Conservation (phyloP, 2,113 vertebrate genomes). For the Meles meles region DNA sequence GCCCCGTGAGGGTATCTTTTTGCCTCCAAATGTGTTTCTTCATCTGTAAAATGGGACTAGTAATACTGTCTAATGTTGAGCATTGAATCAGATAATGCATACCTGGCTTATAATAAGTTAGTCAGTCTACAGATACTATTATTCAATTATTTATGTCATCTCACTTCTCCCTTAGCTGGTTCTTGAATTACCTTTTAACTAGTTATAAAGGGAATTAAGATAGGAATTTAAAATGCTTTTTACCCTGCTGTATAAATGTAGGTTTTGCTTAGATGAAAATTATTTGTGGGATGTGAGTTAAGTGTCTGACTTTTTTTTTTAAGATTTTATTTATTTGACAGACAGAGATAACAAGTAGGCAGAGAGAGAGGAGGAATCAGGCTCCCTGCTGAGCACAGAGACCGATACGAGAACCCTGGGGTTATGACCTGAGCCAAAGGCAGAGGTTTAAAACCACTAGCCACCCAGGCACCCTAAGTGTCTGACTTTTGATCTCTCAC, state of each 20-base stretch:
- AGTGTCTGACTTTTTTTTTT: neutral
- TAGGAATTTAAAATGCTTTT: neutral
- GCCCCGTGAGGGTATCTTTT: neutral
- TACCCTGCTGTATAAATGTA: neutral
- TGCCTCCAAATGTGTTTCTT: neutral
- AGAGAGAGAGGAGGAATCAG: no score
- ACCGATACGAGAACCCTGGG: no score
- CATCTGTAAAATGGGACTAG: neutral
- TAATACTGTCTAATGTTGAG: neutral
- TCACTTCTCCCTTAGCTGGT: neutral
- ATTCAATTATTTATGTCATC: neutral
- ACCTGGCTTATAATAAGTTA: neutral
- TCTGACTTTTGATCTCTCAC: neutral
- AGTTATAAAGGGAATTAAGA: neutral
- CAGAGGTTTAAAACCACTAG: no score
- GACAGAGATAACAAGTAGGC: no score
- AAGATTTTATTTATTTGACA: no score
- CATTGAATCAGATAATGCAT: neutral
- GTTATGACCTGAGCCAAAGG: no score
- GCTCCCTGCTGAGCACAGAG: no score
- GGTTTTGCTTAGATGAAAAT: neutral
- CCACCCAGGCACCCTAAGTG: neutral
- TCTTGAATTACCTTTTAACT: neutral
- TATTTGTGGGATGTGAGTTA: neutral
- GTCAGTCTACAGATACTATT: neutral